phyloP scores from a whole-genome alignment of 1,140 invertebrate species.

The Drosophila sproati region DNA sequence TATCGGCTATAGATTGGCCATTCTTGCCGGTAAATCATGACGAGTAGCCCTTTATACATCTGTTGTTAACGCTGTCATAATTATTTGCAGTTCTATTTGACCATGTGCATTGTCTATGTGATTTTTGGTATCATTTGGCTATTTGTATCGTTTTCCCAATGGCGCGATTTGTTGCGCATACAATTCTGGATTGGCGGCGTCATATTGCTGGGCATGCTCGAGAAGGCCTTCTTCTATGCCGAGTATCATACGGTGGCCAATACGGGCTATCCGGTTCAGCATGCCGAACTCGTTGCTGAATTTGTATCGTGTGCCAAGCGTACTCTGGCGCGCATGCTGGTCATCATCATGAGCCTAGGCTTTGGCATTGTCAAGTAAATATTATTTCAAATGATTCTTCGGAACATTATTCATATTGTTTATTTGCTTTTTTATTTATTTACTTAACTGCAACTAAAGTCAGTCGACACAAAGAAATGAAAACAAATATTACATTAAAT shows the following conservation, averaged over 20 bases:
- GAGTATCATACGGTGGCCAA: conserved; percentile 93
- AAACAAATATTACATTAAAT: too few species aligned
- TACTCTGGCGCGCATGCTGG: conserved; percentile 95
- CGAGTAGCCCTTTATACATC: not conserved
- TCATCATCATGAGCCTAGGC: conserved; percentile 96
- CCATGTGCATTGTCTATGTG: conserved; percentile 95
- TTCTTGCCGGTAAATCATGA: conserved; percentile 87
- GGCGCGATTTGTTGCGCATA: conserved; percentile 95
- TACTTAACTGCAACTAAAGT: too few species aligned
- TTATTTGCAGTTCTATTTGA: conserved; percentile 91
- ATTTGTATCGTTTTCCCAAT: conserved; percentile 92
- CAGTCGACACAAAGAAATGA: too few species aligned
- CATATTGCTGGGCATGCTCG: conserved; percentile 93
- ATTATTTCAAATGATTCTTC: not conserved
- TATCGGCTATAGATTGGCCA: conserved; percentile 91
- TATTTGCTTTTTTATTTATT: too few species aligned
- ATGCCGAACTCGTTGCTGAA: conserved; percentile 92
- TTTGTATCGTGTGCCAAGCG: conserved; percentile 93
- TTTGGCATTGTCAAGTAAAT: conserved; percentile 97
- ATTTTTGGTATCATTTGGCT: conserved; percentile 94
- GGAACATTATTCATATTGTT: too few species aligned
- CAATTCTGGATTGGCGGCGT: conserved; percentile 98
- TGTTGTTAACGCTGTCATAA: not conserved
- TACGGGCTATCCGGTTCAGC: conserved; percentile 89
- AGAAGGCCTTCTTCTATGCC: conserved; percentile 95